Conservation (phyloP, 1,140 invertebrate genomes). For the Cheumatopsyche charites region DNA sequence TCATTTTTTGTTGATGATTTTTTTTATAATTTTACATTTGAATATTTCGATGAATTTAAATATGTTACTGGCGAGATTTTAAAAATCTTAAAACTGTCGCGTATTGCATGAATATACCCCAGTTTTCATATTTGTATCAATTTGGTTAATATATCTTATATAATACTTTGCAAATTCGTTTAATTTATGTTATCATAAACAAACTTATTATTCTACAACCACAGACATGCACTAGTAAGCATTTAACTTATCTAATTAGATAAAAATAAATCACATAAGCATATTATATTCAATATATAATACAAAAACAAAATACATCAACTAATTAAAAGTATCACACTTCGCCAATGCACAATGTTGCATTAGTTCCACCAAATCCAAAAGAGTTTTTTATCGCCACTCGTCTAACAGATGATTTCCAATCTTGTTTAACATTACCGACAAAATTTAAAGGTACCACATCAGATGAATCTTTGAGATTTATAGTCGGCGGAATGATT, state of each 20-base stretch:
- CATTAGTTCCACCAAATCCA: slow-evolving; percentile 99
- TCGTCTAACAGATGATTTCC: slow-evolving; percentile 64
- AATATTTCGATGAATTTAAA: neutral
- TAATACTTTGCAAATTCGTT: neutral
- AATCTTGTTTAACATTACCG: slow-evolving; percentile 64
- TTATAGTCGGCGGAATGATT: slow-evolving; percentile 88
- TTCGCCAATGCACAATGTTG: slow-evolving; percentile 75
- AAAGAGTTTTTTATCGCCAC: slow-evolving; percentile 97
- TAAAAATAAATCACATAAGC: too few species aligned
- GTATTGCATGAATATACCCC: too few species aligned
- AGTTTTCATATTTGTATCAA: slow-evolving; percentile 20
- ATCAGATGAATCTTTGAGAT: slow-evolving; percentile 77
- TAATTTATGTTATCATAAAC: too few species aligned
- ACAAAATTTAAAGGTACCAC: slow-evolving; percentile 74
- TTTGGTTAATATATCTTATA: slow-evolving; percentile 11
- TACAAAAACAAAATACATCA: too few species aligned
- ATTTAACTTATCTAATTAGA: too few species aligned
- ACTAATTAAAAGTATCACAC: too few species aligned
- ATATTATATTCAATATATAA: too few species aligned
- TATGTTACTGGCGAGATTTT: slow-evolving; percentile 16
- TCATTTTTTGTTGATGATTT: neutral
- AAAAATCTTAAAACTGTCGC: neutral
- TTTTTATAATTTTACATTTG: slow-evolving; percentile 13
- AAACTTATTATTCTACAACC: too few species aligned
- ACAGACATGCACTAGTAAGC: too few species aligned